Conservation (phyloP, 35 echinoderm and acorn worm genomes). For the Lytechinus pictus region DNA sequence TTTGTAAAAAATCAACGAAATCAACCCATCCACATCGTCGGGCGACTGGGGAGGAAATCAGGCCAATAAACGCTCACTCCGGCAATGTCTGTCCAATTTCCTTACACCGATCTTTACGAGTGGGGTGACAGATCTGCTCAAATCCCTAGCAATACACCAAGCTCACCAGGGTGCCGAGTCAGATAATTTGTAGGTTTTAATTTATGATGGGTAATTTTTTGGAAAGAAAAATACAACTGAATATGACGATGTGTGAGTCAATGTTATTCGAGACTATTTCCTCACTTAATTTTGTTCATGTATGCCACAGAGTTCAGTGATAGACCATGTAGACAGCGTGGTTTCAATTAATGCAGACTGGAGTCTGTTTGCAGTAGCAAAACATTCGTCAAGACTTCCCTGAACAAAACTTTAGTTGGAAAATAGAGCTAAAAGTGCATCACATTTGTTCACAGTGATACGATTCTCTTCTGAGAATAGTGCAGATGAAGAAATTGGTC, state of each 20-base stretch:
- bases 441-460: too few relatives aligned
- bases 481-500: too few relatives aligned
- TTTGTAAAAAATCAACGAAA: neutral
- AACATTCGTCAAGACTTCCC: neutral
- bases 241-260: neutral
- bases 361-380: neutral
- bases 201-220: neutral
- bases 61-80: slow-evolving; percentile 25
- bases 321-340: neutral
- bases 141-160: neutral
- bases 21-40: slow-evolving; percentile 19
- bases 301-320: neutral
- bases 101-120: slow-evolving; percentile 3
- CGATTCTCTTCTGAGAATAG: too few relatives aligned
- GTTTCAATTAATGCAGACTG: neutral
- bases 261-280: neutral
- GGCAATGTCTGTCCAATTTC: slow-evolving; percentile 29
- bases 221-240: neutral
- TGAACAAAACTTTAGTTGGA: too few relatives aligned
- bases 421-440: too few relatives aligned
- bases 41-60: slow-evolving; percentile 31
- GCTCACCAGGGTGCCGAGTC: neutral
- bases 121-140: neutral
- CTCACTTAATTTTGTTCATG: neutral
- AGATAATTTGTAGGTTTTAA: neutral